A percentile compares a stretch with the other conserved stretches of the same genome.
phyloP scores from a whole-genome alignment of 2,888 invertebrate genomes.

The Rhingia campestris region DNA sequence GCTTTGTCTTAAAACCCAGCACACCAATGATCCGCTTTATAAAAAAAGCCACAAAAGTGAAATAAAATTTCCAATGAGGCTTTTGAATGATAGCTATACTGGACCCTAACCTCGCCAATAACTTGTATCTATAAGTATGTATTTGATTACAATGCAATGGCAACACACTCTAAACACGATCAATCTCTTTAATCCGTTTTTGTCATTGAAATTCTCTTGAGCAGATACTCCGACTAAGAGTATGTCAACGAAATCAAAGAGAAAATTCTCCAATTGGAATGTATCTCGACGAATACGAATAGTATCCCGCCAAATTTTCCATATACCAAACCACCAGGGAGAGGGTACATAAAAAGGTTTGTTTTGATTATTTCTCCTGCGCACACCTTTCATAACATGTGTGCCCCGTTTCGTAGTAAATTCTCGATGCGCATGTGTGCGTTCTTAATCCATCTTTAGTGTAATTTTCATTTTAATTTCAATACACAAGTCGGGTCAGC shows the following conservation, averaged over 20 bases:
- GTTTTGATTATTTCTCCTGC: conserved; percentile 71
- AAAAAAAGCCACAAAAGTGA: too few species aligned
- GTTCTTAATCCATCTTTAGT: conserved; percentile 52
- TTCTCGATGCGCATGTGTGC: not conserved
- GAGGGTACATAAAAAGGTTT: conserved; percentile 58
- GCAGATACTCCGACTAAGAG: too few species aligned
- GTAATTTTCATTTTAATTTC: conserved; percentile 69
- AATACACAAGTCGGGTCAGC: conserved; percentile 72
- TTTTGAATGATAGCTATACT: too few species aligned
- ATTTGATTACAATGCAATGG: too few species aligned
- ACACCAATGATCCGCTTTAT: too few species aligned
- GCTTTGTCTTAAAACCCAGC: too few species aligned
- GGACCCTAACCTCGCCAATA: too few species aligned
- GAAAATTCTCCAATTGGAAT: not conserved
- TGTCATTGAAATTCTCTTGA: too few species aligned
- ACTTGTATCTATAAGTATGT: too few species aligned
- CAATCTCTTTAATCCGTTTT: too few species aligned
- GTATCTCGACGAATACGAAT: not conserved
- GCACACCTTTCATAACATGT: conserved; percentile 70
- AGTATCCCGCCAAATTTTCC: conserved; percentile 70
- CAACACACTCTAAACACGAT: too few species aligned
- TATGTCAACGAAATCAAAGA: not conserved
- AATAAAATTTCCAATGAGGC: too few species aligned
- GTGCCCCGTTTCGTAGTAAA: not conserved
- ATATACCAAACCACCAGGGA: not conserved